phyloP scores from a whole-genome alignment of 2,113 vertebrate genomes.

The Ctenomys sociabilis region DNA sequence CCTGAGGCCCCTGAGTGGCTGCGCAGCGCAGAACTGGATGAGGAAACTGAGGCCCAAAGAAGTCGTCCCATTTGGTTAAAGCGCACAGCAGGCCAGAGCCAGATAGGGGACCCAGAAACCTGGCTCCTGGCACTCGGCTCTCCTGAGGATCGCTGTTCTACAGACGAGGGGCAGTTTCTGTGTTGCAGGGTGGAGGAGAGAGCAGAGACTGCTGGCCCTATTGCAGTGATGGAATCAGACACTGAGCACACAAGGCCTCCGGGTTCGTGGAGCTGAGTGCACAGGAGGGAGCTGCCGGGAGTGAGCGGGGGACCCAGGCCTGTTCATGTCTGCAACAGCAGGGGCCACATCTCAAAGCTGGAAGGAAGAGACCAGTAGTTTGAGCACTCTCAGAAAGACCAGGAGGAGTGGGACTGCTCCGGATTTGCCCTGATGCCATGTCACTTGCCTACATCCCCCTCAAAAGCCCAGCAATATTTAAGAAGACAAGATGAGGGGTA shows the following conservation, averaged over 20 bases:
- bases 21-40: too few species aligned
- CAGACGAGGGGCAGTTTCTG: not conserved
- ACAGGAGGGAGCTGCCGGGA: not conserved
- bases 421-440: not conserved
- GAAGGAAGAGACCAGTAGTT: not conserved
- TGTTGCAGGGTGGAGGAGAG: not conserved
- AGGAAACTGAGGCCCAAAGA: constrained; percentile 57
- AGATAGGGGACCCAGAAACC: not conserved
- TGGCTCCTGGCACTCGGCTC: not conserved
- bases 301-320: not conserved
- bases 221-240: not conserved
- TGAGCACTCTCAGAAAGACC: not conserved
- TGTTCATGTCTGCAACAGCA: not conserved
- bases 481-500: not conserved
- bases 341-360: not conserved
- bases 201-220: not conserved
- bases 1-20: too few species aligned
- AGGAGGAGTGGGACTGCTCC: not conserved
- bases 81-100: not conserved
- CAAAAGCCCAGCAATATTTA: not conserved
- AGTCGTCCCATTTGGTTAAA: constrained; percentile 22
- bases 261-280: not conserved
- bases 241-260: not conserved
- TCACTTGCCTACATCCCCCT: not conserved
- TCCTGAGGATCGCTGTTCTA: not conserved